These are phyloP conservation scores for Orestias chungarensis DNA, from an alignment of 2,797 vertebrate genomes.

Conservation along the genomic window DNA sequence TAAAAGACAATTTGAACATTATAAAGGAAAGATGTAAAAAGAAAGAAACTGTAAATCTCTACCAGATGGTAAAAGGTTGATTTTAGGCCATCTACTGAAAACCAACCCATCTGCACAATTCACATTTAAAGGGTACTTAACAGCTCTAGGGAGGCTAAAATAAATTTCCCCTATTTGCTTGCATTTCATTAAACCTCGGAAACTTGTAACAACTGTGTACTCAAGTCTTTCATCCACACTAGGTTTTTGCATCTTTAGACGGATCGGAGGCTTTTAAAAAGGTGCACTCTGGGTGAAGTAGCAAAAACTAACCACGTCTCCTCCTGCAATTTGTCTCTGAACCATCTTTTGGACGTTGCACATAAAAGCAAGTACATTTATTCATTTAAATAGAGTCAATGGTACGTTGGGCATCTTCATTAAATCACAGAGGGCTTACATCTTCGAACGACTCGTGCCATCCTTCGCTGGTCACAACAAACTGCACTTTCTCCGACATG, in stretches of 20 bases:
- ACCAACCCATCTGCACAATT: background rate
- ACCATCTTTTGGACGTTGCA: background rate
- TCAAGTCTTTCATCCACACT: background rate
- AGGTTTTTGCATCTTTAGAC: background rate
- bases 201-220: background rate
- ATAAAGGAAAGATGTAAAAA: background rate
- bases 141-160: background rate
- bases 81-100: background rate
- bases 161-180: background rate
- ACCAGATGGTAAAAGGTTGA: background rate
- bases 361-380: conserved; percentile 4
- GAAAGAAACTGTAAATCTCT: background rate
- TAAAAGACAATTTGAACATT: background rate
- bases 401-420: background rate
- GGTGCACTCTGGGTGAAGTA: conserved; percentile 3
- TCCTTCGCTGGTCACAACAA: conserved; percentile 89
- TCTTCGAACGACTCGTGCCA: conserved; percentile 93
- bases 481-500: conserved; percentile 91
- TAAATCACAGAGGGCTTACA: conserved; percentile 70
- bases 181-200: background rate
- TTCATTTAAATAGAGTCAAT: background rate
- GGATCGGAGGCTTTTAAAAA: background rate
- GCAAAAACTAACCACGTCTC: background rate
- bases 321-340: conserved; percentile 16
- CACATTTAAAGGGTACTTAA: background rate